Percentiles rank a stretch among this genome's conserved stretches.
Conservation (phyloP, 2,797 vertebrate genomes). For the Pogonophryne albipinna region DNA sequence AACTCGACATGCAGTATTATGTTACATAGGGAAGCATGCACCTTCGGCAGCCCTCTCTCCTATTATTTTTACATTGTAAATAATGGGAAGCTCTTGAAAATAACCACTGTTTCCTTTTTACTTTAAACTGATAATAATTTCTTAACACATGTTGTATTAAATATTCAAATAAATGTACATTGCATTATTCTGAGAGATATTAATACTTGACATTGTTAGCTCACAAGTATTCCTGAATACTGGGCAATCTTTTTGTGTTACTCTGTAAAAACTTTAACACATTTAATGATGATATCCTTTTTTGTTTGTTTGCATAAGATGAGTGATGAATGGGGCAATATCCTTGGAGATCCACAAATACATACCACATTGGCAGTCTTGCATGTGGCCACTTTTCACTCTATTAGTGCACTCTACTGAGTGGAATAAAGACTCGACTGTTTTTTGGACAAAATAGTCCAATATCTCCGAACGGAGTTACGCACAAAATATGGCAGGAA, state of each 20-base stretch:
- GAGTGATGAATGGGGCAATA: conserved; percentile 8
- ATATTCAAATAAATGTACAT: background rate
- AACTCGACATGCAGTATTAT: no score
- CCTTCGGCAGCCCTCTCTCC: background rate
- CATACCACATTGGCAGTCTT: conserved; percentile 34
- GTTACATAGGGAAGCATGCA: background rate
- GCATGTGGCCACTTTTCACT: conserved; percentile 42
- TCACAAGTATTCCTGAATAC: conserved; percentile 27
- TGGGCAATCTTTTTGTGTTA: no score
- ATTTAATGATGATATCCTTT: conserved; percentile 40
- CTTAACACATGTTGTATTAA: background rate
- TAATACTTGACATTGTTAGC: background rate
- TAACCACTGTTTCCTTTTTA: background rate
- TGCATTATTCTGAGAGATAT: background rate
- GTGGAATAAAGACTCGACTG: conserved; percentile 36
- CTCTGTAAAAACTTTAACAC: conserved; percentile 1
- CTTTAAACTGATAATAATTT: background rate
- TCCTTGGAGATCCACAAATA: conserved; percentile 38
- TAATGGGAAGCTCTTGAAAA: background rate
- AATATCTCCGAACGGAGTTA: conserved; percentile 18
- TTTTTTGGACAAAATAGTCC: conserved; percentile 26
- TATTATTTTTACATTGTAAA: background rate
- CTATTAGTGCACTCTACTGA: conserved; percentile 38
- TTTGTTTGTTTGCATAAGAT: conserved; percentile 21
- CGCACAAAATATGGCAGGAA: conserved; percentile 35